phyloP scores from a whole-genome alignment of 2,113 vertebrate genomes.

The Meriones unguiculatus region DNA sequence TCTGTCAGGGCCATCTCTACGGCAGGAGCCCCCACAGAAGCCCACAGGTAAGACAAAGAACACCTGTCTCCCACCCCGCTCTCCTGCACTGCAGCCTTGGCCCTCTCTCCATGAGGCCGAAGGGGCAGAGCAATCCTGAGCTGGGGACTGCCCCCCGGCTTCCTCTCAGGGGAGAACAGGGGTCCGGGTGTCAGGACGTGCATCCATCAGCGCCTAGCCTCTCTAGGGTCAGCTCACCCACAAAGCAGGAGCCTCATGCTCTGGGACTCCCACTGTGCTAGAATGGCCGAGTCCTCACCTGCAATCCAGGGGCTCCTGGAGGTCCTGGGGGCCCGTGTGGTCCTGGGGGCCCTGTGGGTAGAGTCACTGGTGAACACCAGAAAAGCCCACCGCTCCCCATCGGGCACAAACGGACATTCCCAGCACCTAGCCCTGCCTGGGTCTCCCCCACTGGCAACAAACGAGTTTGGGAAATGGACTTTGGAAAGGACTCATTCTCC shows the following conservation, averaged over 20 bases:
- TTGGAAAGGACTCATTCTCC: too few relatives aligned
- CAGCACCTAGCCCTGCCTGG: neutral
- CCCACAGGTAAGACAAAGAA: neutral
- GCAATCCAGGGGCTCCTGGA: slow-evolving; percentile 89
- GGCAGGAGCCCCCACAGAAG: neutral
- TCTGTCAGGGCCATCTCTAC: neutral
- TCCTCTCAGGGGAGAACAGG: neutral
- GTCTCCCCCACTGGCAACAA: neutral
- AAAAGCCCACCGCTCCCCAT: neutral
- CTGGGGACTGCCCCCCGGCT: neutral
- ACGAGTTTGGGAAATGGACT: neutral
- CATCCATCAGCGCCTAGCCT: neutral
- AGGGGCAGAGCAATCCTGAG: neutral
- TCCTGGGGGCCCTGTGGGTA: slow-evolving; percentile 88
- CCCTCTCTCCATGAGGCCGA: too few relatives aligned
- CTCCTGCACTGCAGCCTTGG: neutral
- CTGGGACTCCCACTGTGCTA: too few relatives aligned
- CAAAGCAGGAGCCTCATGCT: neutral
- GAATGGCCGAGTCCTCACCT: slow-evolving; percentile 86
- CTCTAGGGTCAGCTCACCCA: neutral
- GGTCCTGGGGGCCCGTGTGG: slow-evolving; percentile 90
- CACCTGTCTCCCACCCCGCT: neutral
- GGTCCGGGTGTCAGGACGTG: neutral
- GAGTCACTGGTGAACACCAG: slow-evolving; percentile 62
- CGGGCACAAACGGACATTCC: neutral